Evolutionary conservation across 2,888 invertebrate genomes (phyloP), one percentile per base, ranked within the genome.

Genomic region (Phortica okadai): DNA sequence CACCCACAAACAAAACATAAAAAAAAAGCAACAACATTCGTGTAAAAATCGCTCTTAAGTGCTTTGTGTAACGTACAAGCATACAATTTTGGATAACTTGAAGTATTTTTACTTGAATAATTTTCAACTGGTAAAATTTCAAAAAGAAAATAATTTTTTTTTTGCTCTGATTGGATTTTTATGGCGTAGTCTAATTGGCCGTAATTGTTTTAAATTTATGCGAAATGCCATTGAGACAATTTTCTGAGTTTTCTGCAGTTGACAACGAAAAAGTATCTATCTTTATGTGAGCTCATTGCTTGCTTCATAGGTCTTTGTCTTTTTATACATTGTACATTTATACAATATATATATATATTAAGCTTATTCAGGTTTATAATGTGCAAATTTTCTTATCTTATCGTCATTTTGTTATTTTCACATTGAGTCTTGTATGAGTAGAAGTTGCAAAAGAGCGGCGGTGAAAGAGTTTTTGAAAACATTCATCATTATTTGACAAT

Each of bases 221-320:
- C 7, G 6, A 14, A 54, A 14, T 54, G 7, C n/a, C 7, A 54
- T 54, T 54, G 10, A 54, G n/a, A 56, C n/a, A 56, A 56, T 56
- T 45, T 59, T 59, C 16, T 21, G 59, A 59, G 59, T 59, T 59
- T 59, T 59, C 59, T 59, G 59, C 16, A 21, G 59, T 21, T 4
- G 14, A 45, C 45, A 45, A 10, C 45, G 10, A 45, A 45, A 21
- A 21, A 21, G 21, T 21, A 21, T 59, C 2, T n/a, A 16, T 59
- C 59, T 21, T 6, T 59, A 21, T n/a, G 21, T 59, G 59, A 59
- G 6, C 6, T 59, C 59, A 2, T 59, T 59, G 59, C 59, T 59
- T 21, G 0, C 59, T 16, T 59, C 45, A 45, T 8, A 6, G 45
- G 45, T 10, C 10, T 45, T 10, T 45, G 10, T 10, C 10, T 6